A percentile compares a stretch with the other conserved stretches of the same genome.
These are phyloP conservation scores for Atlantisia rogersi DNA, from an alignment of 2,113 vertebrate species.

Conservation along the genomic window DNA sequence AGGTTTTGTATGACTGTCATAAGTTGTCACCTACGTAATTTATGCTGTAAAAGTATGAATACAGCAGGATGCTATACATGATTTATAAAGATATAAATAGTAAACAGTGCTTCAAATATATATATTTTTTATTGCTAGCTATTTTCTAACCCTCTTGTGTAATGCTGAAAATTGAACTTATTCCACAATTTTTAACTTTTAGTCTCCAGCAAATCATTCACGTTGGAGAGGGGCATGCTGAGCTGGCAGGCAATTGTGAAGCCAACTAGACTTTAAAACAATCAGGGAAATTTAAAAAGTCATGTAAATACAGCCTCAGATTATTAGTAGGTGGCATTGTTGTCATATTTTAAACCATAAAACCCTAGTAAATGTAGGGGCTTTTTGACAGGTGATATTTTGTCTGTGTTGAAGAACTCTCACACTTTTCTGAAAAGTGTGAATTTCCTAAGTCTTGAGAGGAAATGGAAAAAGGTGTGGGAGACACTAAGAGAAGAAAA, in stretches of 20 bases:
- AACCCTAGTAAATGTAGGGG: neutral
- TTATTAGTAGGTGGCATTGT: neutral
- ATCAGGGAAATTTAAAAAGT: neutral
- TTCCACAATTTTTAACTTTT: conserved; percentile 11
- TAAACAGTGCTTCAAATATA: conserved; percentile 50
- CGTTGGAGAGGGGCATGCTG: neutral
- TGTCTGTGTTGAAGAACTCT: neutral
- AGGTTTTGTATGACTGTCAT: conserved; percentile 60
- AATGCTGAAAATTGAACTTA: conserved; percentile 12
- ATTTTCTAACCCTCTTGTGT: neutral
- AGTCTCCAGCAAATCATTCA: neutral
- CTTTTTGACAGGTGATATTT: conserved; percentile 1
- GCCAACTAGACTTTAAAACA: conserved; percentile 1
- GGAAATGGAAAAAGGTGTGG: neutral
- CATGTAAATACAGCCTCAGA: neutral
- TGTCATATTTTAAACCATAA: neutral
- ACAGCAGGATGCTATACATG: conserved; percentile 36
- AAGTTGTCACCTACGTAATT: conserved; percentile 59
- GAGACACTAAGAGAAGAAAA: neutral
- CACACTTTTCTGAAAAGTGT: neutral
- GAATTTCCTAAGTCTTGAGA: neutral
- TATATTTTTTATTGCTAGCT: conserved; percentile 15
- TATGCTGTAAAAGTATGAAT: conserved; percentile 64
- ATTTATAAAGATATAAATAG: conserved; percentile 68
- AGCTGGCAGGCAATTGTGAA: neutral